phyloP scores from a whole-genome alignment of 2,797 vertebrate genomes.

The Syngnathus rostellatus region DNA sequence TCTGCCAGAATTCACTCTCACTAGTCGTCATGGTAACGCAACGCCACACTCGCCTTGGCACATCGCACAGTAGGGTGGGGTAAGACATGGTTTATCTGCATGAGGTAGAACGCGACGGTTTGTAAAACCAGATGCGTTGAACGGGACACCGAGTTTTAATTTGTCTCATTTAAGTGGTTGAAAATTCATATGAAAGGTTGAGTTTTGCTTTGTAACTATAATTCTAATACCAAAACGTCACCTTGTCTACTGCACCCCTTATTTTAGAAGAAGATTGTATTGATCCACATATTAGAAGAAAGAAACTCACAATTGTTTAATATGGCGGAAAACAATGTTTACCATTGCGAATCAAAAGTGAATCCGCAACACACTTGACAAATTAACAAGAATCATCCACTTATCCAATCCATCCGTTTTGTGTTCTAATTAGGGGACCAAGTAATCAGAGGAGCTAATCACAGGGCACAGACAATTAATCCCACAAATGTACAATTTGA shows the following conservation, averaged over 20 bases:
- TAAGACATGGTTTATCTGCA: neutral
- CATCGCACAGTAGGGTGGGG: neutral
- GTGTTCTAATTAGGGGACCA: neutral
- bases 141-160: neutral
- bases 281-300: neutral
- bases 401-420: neutral
- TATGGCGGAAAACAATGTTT: too few species aligned
- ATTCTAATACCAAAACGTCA: neutral
- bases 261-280: neutral
- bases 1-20: neutral
- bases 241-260: neutral
- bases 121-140: neutral
- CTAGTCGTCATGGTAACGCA: neutral
- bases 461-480: too few species aligned
- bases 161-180: neutral
- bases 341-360: too few species aligned
- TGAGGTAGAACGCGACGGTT: neutral
- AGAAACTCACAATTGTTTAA: too few species aligned
- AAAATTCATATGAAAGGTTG: neutral
- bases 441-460: too few species aligned
- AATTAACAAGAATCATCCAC: neutral
- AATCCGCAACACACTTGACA: neutral
- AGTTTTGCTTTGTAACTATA: neutral
- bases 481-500: too few species aligned
- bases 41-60: neutral